Conservation (phyloP, 2,888 invertebrate species). For the Acholoe squamosa region DNA sequence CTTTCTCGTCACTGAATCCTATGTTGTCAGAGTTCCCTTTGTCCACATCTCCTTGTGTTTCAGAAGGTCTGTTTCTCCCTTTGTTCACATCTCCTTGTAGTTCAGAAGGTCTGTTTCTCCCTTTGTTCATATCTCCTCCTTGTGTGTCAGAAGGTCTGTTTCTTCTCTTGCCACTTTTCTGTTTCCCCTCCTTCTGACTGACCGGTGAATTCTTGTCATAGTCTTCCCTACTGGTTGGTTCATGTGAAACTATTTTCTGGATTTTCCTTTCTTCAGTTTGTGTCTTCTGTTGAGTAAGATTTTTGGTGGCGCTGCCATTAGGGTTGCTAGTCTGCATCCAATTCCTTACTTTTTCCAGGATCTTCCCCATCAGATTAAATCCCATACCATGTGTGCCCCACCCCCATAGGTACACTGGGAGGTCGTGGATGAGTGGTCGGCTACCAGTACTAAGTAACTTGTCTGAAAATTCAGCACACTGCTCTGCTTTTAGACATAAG, state of each 20-base stretch:
- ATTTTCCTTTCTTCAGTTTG: not conserved
- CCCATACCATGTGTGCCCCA: conserved; percentile 28
- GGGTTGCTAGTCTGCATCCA: not conserved
- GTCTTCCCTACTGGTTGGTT: not conserved
- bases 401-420: not conserved
- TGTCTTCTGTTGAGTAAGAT: not conserved
- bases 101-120: not conserved
- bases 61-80: not conserved
- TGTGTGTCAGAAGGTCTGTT: too few relatives aligned
- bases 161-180: too few relatives aligned
- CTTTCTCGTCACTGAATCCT: not conserved
- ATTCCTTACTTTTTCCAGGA: not conserved
- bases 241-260: not conserved
- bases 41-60: not conserved
- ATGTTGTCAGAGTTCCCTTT: not conserved
- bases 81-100: not conserved
- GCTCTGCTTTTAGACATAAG: not conserved
- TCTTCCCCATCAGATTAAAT: not conserved
- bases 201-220: not conserved
- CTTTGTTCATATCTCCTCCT: not conserved
- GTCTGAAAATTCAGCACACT: not conserved
- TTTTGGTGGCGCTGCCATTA: not conserved
- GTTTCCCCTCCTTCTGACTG: too few relatives aligned
- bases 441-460: not conserved
- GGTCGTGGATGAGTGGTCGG: not conserved